These are phyloP conservation scores for Dyspetes luteomarginatus DNA, from an alignment of 2,888 invertebrate species.

Conservation along the genomic window DNA sequence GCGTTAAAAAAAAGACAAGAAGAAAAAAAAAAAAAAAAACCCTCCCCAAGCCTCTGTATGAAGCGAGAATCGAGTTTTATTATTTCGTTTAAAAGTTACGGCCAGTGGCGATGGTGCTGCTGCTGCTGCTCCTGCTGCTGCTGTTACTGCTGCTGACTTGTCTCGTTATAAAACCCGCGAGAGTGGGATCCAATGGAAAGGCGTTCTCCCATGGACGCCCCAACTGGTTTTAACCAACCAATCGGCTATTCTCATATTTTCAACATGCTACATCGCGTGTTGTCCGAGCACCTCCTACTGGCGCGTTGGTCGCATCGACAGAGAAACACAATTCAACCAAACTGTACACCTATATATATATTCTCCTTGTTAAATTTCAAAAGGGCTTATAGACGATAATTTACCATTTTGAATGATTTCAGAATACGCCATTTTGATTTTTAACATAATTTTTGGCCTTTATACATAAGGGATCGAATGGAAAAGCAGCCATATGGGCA, in stretches of 20 bases:
- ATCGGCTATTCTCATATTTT: conserved; percentile 73
- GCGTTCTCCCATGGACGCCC: conserved; percentile 81
- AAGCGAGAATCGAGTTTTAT: conserved; percentile 70
- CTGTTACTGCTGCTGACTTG: conserved; percentile 73
- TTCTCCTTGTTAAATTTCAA: background rate
- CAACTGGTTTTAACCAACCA: conserved; percentile 74
- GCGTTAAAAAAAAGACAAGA: conserved; percentile 46
- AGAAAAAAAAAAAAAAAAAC: conserved; percentile 34
- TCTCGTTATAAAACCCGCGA: conserved; percentile 76
- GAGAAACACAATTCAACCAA: conserved; percentile 27
- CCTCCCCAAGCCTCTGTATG: conserved; percentile 34
- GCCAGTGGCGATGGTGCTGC: conserved; percentile 60
- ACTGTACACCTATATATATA: background rate
- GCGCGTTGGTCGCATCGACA: conserved; percentile 73
- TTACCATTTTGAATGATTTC: background rate
- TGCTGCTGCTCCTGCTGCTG: conserved; percentile 76
- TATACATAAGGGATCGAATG: background rate
- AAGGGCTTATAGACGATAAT: background rate
- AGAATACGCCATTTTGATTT: background rate
- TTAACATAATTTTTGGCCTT: background rate
- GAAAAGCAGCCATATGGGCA: background rate
- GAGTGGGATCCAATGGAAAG: conserved; percentile 78
- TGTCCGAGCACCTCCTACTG: conserved; percentile 81
- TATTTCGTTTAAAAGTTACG: conserved; percentile 12
- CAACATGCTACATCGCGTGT: conserved; percentile 82